Evolutionary conservation across 2,797 vertebrate species (phyloP).

Genomic region (Eulemur rubriventer): DNA sequence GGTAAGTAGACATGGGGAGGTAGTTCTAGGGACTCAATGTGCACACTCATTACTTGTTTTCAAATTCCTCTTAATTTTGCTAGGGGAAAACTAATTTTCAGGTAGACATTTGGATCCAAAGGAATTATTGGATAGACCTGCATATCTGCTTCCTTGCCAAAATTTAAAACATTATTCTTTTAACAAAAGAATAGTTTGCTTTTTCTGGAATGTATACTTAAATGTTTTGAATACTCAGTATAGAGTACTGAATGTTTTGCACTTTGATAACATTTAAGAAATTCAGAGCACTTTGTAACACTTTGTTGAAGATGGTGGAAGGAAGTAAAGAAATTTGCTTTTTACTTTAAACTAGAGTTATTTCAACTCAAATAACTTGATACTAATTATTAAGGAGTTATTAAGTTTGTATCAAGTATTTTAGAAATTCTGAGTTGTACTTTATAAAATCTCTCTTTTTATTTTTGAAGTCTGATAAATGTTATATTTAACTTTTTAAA

Average conservation of each 20-base stretch:
- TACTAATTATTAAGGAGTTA: constrained; percentile 6
- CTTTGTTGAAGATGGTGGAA: constrained; percentile 21
- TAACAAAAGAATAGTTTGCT: neutral
- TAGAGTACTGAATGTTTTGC: neutral
- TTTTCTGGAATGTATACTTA: neutral
- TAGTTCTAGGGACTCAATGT: neutral
- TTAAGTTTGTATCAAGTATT: neutral
- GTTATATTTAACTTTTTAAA: neutral
- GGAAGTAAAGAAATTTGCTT: neutral
- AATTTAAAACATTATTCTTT: constrained; percentile 24
- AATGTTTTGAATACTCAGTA: neutral
- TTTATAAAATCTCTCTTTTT: neutral
- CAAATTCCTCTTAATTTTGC: neutral
- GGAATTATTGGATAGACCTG: neutral
- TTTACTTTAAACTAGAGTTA: neutral
- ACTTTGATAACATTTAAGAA: constrained; percentile 49
- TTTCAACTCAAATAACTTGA: neutral
- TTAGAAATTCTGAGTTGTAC: neutral
- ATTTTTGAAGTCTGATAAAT: neutral
- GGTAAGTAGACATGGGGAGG: neutral
- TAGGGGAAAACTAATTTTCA: neutral
- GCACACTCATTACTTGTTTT: neutral
- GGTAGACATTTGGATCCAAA: neutral
- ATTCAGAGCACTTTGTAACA: neutral
- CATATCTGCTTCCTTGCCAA: neutral